A percentile compares a stretch with the other conserved stretches of the same genome.
Conservation (phyloP, 2,113 vertebrate species). For the Lycocorax pyrrhopterus region DNA sequence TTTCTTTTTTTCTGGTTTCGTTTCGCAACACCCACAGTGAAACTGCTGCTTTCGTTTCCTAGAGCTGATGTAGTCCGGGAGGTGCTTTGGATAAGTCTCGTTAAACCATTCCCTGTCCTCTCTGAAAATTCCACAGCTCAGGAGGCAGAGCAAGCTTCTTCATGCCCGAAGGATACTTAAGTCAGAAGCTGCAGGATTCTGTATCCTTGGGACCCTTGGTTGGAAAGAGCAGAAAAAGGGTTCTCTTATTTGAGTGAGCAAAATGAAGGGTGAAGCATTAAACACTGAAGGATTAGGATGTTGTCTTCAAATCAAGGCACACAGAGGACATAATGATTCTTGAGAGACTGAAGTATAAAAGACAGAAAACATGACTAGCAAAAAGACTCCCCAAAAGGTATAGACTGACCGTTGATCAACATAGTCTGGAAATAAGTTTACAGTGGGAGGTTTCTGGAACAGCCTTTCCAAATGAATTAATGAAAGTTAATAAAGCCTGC, state of each 20-base stretch:
- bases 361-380: background rate
- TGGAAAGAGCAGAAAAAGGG: background rate
- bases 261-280: background rate
- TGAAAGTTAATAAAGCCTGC: background rate
- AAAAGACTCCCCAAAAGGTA: background rate
- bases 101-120: background rate
- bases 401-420: background rate
- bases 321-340: background rate
- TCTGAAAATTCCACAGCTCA: background rate
- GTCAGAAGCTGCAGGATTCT: background rate
- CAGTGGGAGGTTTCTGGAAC: background rate
- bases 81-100: background rate
- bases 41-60: background rate
- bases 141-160: background rate
- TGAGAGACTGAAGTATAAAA: background rate
- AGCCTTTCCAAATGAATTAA: background rate
- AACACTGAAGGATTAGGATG: background rate
- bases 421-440: background rate
- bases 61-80: background rate
- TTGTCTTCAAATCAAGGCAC: background rate
- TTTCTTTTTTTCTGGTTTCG: background rate
- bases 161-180: background rate
- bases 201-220: background rate
- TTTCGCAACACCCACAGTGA: background rate
- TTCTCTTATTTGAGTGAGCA: background rate